Base-by-base conservation (phyloP, 2,888 invertebrate genomes). In the Eledone cirrhosa region DNA sequence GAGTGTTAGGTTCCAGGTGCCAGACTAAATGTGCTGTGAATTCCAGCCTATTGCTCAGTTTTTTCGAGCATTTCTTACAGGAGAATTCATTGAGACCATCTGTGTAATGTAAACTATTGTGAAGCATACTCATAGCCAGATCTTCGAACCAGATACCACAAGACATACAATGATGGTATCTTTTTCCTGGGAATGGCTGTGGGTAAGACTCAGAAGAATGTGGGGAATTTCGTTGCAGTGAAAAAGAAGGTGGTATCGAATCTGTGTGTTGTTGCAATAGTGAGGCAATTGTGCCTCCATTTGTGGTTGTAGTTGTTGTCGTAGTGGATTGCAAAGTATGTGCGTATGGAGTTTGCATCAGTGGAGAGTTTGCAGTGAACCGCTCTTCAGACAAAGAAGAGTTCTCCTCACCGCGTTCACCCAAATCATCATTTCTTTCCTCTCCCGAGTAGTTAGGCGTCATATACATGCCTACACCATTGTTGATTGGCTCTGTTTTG, bases 21-120 rank as follows among this genome's bases (percentile, higher is more conserved):
- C 87, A 87, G 13, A 87, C 82, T 72, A 87, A 79, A 80, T 87
- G 87, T 2, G 87, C 87, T 79, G 85, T 86, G 76, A 87, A 87
- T 79, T 87, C 87, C 11, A 87, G 82, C 14, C 87, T 81, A 77
- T 87, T 87, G 24, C 87, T 86, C 4, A 87, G 82, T 67, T 85
- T 85, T 80, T 87, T 87, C 79, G 84, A 80, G 80, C 87, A 87
- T 79, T 86, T 86, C 53, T 85, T 80, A 77, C 87, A 87, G 2
- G 85, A 86, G 79, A 87, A 87, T 0, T 59, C 63, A 33, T 59
- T 77, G 31, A 63, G 77, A 29, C 77, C 78, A 19, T 67, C 69
- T 24, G 48, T 47, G 14, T 29, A 65, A 48, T 78, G 78, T 11
- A 78, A 47, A 65, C 78, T 78, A 41, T 78, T 78, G 31, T 78